A percentile compares a stretch with the other conserved stretches of the same genome.
Conservation (phyloP, 2,113 vertebrate species). For the Reinhardtius hippoglossoides region DNA sequence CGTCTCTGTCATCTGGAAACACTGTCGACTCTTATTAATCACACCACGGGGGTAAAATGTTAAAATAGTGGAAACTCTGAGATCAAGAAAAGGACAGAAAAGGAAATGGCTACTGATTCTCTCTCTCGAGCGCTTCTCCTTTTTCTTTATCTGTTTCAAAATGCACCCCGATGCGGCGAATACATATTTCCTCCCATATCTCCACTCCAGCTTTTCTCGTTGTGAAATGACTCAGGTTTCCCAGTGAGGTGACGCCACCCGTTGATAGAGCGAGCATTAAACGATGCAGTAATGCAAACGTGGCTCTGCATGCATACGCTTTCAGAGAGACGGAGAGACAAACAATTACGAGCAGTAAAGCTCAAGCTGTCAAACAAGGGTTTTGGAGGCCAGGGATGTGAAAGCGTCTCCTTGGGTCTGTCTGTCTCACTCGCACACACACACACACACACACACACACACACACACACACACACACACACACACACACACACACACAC, state of each 20-base stretch:
- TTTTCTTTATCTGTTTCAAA: conserved; percentile 57
- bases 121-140: conserved; percentile 22
- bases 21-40: conserved; percentile 78
- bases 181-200: conserved; percentile 59
- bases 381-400: conserved; percentile 61
- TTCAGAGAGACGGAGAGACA: conserved; percentile 58
- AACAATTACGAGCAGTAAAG: conserved; percentile 71
- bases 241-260: conserved; percentile 53
- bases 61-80: conserved; percentile 58
- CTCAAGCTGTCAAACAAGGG: conserved; percentile 75
- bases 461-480: conserved; percentile 37
- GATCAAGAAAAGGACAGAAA: conserved; percentile 35
- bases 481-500: conserved; percentile 25
- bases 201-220: conserved; percentile 52
- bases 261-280: conserved; percentile 75
- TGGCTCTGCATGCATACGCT: conserved; percentile 56
- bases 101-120: conserved; percentile 40
- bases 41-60: conserved; percentile 66
- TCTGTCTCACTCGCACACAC: conserved; percentile 31
- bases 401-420: conserved; percentile 35
- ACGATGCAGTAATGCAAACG: conserved; percentile 68
- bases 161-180: conserved; percentile 54
- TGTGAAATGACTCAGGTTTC: conserved; percentile 70
- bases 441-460: conserved; percentile 33
- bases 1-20: conserved; percentile 69